phyloP scores from a whole-genome alignment of 1,140 invertebrate genomes.

The Bombus affinis region DNA sequence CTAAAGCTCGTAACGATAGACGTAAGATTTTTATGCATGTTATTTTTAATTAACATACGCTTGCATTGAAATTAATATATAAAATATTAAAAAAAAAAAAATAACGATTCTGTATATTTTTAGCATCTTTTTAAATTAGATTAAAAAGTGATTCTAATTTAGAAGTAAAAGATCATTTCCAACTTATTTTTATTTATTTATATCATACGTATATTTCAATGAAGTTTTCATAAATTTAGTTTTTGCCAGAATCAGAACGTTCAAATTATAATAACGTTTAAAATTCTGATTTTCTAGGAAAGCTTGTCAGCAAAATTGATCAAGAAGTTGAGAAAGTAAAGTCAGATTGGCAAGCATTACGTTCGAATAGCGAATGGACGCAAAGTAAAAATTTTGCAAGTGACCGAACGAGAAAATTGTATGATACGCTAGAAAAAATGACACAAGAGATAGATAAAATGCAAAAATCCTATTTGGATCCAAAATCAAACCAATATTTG shows the following conservation, averaged over 20 bases:
- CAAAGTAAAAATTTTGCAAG: constrained; percentile 19
- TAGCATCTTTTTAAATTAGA: too few relatives aligned
- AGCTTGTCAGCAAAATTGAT: constrained; percentile 32
- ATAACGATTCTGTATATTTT: too few relatives aligned
- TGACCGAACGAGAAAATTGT: constrained; percentile 47
- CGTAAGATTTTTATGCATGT: constrained; percentile 13
- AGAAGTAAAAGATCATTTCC: too few relatives aligned
- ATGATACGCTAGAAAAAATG: constrained; percentile 55
- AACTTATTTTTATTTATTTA: too few relatives aligned
- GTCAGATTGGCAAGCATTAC: constrained; percentile 58
- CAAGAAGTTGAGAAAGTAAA: constrained; percentile 50
- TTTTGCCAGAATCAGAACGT: neutral
- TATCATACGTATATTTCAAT: too few relatives aligned
- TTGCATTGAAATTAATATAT: neutral
- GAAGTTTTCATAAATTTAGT: too few relatives aligned
- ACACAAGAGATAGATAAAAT: constrained; percentile 48
- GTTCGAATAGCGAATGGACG: constrained; percentile 14
- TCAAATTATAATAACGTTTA: neutral
- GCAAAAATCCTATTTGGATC: constrained; percentile 40
- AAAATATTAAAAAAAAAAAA: neutral
- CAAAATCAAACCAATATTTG: constrained; percentile 37
- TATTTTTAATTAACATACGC: neutral
- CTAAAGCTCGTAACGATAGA: neutral
- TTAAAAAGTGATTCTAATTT: too few relatives aligned
- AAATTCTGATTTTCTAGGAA: constrained; percentile 9